Percentiles rank a stretch among this genome's conserved stretches.
These are phyloP conservation scores for Hirundo rustica DNA, from an alignment of 2,797 vertebrate species.

Conservation along the genomic window DNA sequence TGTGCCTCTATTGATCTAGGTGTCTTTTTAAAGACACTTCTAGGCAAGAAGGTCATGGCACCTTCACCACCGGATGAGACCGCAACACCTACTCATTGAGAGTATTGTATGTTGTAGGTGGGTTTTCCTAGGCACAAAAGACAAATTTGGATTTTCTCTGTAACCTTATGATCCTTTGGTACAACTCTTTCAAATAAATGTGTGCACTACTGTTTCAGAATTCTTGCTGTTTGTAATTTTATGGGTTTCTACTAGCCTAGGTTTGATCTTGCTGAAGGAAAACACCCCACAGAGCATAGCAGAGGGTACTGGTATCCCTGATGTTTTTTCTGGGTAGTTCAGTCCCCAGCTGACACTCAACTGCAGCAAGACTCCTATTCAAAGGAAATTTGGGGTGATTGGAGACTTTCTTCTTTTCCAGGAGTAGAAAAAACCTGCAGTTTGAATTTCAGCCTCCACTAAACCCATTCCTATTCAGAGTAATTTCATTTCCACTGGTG, in stretches of 20 bases:
- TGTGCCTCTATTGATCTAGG: too few species aligned
- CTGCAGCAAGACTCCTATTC: not conserved
- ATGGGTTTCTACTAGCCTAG: not conserved
- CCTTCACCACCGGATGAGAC: too few species aligned
- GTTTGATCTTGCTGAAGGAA: not conserved
- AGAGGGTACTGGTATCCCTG: not conserved
- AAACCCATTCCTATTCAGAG: not conserved
- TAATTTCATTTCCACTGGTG: conserved; percentile 17
- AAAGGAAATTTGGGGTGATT: not conserved
- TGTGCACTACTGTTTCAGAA: not conserved
- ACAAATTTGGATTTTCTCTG: not conserved
- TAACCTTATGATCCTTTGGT: not conserved
- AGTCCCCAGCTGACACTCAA: not conserved
- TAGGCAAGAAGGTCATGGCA: too few species aligned
- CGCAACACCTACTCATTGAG: too few species aligned
- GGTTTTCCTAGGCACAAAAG: not conserved
- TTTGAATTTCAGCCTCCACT: not conserved
- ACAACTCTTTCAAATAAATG: not conserved
- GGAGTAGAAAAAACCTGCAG: not conserved
- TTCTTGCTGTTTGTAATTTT: not conserved
- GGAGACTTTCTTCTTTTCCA: not conserved
- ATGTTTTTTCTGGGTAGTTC: not conserved
- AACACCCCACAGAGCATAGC: not conserved
- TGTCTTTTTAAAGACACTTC: too few species aligned
- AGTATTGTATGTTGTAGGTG: rapidly evolving